These are phyloP conservation scores for Troides oblongomaculatus DNA, from an alignment of 2,888 invertebrate genomes.

Conservation along the genomic window DNA sequence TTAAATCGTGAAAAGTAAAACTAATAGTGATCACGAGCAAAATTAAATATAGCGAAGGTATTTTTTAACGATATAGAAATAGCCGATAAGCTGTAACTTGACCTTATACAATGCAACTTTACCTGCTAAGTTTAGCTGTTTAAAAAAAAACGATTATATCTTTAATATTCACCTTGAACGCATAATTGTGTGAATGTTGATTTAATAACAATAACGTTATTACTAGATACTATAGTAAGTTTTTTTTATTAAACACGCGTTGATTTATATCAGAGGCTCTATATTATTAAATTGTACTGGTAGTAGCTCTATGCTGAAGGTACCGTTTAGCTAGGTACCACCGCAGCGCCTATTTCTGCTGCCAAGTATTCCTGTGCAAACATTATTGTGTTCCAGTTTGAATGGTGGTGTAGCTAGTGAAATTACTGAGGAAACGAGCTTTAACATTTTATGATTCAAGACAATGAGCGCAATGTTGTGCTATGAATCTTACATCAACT, in stretches of 20 bases:
- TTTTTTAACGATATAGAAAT: slow-evolving; percentile 9
- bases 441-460: too few relatives aligned
- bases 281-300: not conserved
- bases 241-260: not conserved
- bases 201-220: slow-evolving; percentile 3
- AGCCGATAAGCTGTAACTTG: slow-evolving; percentile 9
- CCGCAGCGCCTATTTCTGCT: too few relatives aligned
- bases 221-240: not conserved
- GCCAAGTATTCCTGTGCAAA: too few relatives aligned
- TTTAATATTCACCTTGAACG: slow-evolving; percentile 12
- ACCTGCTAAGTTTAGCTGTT: slow-evolving; percentile 9
- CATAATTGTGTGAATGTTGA: slow-evolving; percentile 7
- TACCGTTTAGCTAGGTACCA: too few relatives aligned
- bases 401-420: too few relatives aligned
- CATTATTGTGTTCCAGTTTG: too few relatives aligned
- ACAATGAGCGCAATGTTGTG: too few relatives aligned
- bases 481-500: too few relatives aligned
- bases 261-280: not conserved
- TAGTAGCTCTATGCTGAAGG: too few relatives aligned
- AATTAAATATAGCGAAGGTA: slow-evolving; percentile 21
- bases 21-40: slow-evolving; percentile 13
- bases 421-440: too few relatives aligned
- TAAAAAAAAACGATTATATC: not conserved
- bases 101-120: slow-evolving; percentile 19
- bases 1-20: too few relatives aligned